Base-by-base conservation (phyloP, 2,888 invertebrate species). In the Nemotelus pantherinus region DNA sequence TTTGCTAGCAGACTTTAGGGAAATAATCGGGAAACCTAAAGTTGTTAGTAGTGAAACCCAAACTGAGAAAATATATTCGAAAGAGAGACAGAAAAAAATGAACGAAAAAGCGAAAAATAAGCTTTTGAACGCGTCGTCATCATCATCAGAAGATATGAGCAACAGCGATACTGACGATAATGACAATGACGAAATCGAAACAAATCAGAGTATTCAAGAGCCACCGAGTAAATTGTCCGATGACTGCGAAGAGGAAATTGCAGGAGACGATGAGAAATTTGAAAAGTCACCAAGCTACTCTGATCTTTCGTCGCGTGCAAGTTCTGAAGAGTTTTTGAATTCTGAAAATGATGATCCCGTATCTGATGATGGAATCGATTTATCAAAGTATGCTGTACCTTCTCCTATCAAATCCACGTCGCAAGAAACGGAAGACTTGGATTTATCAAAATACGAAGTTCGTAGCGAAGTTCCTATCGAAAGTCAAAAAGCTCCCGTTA, bases 71-170 rank as follows among this genome's bases (percentile, higher is more conserved):
- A 45, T 76, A 2, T 75, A 76, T 77, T 81, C 81, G 0, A 80
- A 80, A 48, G 82, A 80, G 45, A 83, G 81, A 57, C 79, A 82
- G n/a, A 80, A 79, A 2, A 81, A 81, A 50, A 78, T 82, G 9
- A 84, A 83, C 72, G 77, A 79, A 6, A 82, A 82, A 9, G 82
- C 82, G 1, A 84, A 84, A 77, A 81, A 80, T 74, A 80, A 81
- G 0, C 76, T 84, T 3, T 47, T 80, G n/a, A 81, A 82, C 60
- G 44, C 57, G 3, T 44, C 39, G 39, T 48, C 57, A n/a, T 77
- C 76, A 3, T 55, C 67, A 3, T 55, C 47, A 9, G 44, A 43
- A 2, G 41, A 25, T 55, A 57, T 10, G 25, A 48, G 50, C 25
- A 75, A 64, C 39, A 75, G 75, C n/a, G 68, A 67, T 3, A n/a